Base-by-base conservation (phyloP, 53 echinoderm and acorn worm genomes). In the Stichopus horrens region DNA sequence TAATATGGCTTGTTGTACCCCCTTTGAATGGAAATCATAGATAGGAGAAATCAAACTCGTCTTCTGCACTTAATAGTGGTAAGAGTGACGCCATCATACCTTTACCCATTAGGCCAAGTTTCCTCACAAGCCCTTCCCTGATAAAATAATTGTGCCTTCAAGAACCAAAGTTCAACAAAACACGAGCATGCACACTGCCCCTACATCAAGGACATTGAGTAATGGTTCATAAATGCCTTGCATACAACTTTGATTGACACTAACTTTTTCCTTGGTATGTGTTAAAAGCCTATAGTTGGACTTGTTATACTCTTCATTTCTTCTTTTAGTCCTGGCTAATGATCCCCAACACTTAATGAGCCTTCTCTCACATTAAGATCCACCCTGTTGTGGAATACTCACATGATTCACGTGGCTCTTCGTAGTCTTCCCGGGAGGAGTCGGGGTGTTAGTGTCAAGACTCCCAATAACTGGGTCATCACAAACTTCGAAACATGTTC, bases 381-480 rank as follows among this genome's bases (percentile, higher is more conserved):
- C 37, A 37, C 37, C 37, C 37, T 37, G 37, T 37, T 37, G 37
- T 37, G 37, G 37, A 2, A 37, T 37, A 37, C 37, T 37, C 37
- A 37, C 37, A 37, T 37, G 2, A 1, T 37, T 37, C 37, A 1
- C 37, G 37, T 37, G 37, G 37, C 37, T 37, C 37, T 37, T 37
- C 37, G 37, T 37, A 37, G 37, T 37, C 37, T 37, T 37, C 37
- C 37, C 37, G 37, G 37, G 37, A 37, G 37, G 37, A 37, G 37
- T 37, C 37, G 37, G 37, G 37, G 37, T 37, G 37, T 37, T 37
- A 37, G 37, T 37, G 37, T 37, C 37, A 37, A 37, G 37, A 37
- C 37, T 37, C 18, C 88, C 75, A 74, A 88, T 76, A 11, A 88
- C 75, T 21, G 88, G 88, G 76, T 88, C 88, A 88, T 75, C n/a